Evolutionary conservation across 2,797 vertebrate species (phyloP).

Genomic region (Alfaro cultratus): DNA sequence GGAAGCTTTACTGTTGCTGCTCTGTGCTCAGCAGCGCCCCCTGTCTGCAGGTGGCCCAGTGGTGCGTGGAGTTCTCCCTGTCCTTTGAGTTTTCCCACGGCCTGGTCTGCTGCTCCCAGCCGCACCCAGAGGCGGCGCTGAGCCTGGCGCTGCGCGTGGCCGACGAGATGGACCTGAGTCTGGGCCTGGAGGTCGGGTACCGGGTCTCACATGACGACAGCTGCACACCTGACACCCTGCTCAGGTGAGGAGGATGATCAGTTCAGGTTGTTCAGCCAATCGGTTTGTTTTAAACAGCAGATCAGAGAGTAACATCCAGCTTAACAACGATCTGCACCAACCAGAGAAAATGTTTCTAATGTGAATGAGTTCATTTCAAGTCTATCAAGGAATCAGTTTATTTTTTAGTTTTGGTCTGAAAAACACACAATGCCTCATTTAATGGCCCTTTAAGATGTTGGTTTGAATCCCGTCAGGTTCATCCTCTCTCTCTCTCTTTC

Average conservation of each 20-base stretch:
- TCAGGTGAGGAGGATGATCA: conserved; percentile 81
- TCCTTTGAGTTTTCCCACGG: conserved; percentile 87
- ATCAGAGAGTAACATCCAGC: background rate
- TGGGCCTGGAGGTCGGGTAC: conserved; percentile 96
- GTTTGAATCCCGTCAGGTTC: background rate
- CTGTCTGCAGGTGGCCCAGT: conserved; percentile 88
- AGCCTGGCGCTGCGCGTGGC: conserved; percentile 91
- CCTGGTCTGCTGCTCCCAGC: conserved; percentile 90
- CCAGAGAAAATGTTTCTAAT: background rate
- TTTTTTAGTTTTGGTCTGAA: background rate
- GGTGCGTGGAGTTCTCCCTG: conserved; percentile 93
- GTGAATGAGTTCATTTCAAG: background rate
- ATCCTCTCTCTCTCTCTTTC: no score
- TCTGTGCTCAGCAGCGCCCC: background rate
- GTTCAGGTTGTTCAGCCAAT: background rate
- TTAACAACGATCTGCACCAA: background rate
- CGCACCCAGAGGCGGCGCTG: conserved; percentile 85
- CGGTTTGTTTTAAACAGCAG: background rate
- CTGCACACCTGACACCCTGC: conserved; percentile 89
- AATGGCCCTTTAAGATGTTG: no score
- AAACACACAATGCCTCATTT: no score
- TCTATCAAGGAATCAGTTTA: background rate
- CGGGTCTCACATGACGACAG: conserved; percentile 91
- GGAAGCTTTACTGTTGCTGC: background rate
- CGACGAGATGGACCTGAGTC: conserved; percentile 95